Conservation (phyloP, 2,113 vertebrate genomes). For the Tychaedon coryphoeus region DNA sequence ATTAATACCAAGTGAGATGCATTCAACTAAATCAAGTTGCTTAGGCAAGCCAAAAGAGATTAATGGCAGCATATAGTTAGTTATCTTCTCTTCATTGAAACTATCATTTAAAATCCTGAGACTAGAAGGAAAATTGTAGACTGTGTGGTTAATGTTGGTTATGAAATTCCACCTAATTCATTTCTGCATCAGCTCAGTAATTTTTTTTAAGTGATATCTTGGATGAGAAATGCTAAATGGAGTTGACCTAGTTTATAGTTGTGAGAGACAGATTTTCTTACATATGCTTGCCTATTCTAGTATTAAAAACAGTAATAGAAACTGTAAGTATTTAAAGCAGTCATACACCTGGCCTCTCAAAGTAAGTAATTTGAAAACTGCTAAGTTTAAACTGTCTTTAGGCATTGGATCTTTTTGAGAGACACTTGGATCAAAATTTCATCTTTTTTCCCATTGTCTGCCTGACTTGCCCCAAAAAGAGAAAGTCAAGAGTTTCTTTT, state of each 20-base stretch:
- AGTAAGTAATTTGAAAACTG: not conserved
- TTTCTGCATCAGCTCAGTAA: not conserved
- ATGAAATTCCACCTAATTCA: not conserved
- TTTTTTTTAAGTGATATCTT: not conserved
- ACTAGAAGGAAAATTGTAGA: not conserved
- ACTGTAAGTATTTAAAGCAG: not conserved
- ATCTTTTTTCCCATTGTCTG: not conserved
- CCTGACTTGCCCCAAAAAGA: not conserved
- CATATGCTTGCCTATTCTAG: constrained; percentile 1
- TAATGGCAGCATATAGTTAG: not conserved
- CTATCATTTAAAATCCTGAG: not conserved
- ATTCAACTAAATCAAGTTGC: not conserved
- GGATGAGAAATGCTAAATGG: not conserved
- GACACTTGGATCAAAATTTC: not conserved
- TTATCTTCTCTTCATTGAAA: not conserved
- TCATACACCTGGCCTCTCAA: not conserved
- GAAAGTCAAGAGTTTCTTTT: not conserved
- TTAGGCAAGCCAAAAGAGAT: not conserved
- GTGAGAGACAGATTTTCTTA: not conserved
- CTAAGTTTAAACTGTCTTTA: not conserved
- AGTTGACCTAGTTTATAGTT: constrained; percentile 3
- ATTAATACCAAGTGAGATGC: not conserved
- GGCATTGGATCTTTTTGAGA: not conserved
- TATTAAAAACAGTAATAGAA: not conserved
- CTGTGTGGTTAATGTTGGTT: not conserved